Evolutionary conservation across 2,113 vertebrate species (phyloP), one percentile per base, ranked within the genome.

Genomic region (Bubo bubo): DNA sequence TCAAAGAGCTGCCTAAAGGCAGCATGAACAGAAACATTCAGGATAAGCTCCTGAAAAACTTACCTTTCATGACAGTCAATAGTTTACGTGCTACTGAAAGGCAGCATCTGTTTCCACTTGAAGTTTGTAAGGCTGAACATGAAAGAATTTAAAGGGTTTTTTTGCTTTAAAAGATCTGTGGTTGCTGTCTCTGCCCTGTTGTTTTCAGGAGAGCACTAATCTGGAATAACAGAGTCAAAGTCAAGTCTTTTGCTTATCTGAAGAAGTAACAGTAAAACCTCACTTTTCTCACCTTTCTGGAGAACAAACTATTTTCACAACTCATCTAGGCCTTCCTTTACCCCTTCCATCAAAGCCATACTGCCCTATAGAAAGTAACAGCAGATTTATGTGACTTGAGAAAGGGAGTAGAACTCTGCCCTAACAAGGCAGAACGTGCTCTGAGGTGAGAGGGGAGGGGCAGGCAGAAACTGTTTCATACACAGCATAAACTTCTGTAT

Each of bases 381-480:
- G 17, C 53, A 68, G 41, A 62, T 67, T 52, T 34, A 45, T 12
- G 10, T 71, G 60, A 71, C 58, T 27, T 27, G 37, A 47, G 50
- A 28, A 37, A 35, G 20, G 53, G 27, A 81, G 66, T 30, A 72
- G 43, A 64, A 30, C 22, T n/a, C 4, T 1, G 88, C 52, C 60
- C 47, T 39, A 50, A 22, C 0, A 4, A 58, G 10, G 41, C 47
- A 35, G 35, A 52, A 16, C 0, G 0, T 34, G 47, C 41, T 55
- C 12, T 0, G 6, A n/a, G 34, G 64, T 50, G 59, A 60, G 53
- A 66, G 37, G 10, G 27, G 19, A 49, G 4, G 28, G 27, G 1
- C 1, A 47, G 49, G 53, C 32, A 68, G 34, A 35, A 59, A 22
- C n/a, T 32, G 19, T 68, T 82, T 70, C 85, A 34, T 17, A 43